Base-by-base conservation (phyloP, 2,797 vertebrate species). In the Enteromius viviparus region DNA sequence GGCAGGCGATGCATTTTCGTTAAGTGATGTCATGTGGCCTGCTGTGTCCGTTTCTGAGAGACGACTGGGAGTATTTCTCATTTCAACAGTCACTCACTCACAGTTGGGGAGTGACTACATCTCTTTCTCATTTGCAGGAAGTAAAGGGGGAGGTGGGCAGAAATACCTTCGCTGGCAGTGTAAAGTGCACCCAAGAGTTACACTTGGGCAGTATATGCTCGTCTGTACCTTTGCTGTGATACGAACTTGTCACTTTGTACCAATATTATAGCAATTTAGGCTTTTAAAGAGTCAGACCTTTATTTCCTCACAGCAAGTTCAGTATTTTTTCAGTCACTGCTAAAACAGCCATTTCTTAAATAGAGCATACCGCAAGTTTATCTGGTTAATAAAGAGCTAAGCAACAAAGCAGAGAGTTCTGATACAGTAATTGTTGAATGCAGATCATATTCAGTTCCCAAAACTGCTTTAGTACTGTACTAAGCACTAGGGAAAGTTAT, bases 1-100 rank as follows among this genome's bases (percentile, higher is more conserved):
- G 93, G 92, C 90, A 89, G 90, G 88, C 91, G 87, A 91, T 94
- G 92, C 91, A 94, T 94, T 94, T 92, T 90, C 90, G 83, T 91
- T 93, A 93, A 93, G 91, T 93, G 92, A 94, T 94, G 92, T 93
- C 94, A 92, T 88, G 89, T 90, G 90, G 91, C 90, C 92, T 90
- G 90, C 91, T 89, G 90, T 85, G 90, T 91, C 89, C 90, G 90
- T 91, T 89, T 89, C 91, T 82, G 85, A 90, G 89, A 91, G 92
- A 91, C 90, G 87, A 60, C 85, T 81, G 71, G 87, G 90, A 88
- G 88, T 89, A 90, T 91, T 91, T 89, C 90, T 91, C 91, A 91
- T 91, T 90, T 91, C 89, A 88, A 90, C 88, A 89, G 91, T 87
- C 85, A 85, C 87, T 92, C 83, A 80, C 90, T 91, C 88, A 78